Base-by-base conservation (phyloP, 1,140 invertebrate species). In the Saccostrea cuccullata region DNA sequence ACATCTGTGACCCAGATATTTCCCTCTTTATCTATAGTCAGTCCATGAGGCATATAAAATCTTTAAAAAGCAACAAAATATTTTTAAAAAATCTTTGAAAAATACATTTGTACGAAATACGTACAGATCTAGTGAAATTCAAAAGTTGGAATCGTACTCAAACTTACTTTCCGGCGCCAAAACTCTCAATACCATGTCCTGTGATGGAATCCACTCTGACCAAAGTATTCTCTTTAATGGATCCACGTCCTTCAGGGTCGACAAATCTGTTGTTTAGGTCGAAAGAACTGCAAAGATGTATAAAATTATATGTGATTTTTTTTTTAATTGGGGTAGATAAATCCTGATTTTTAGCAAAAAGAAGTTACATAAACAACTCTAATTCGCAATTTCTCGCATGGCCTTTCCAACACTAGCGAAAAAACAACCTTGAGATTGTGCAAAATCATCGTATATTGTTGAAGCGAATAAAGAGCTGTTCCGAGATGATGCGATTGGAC, bases 1-100 rank as follows among this genome's bases (percentile, higher is more conserved):
- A 99, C 98, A 95, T 99, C 98, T 2, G 98, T 99, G 1, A 99
- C 95, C 98, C 98, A 99, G 15, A 97, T 96, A 93, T 99, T 98
- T 64, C 97, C 98, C 89, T 97, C 96, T n/a, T 95, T 94, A 95
- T 99, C 98, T 6, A 99, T 96, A 4, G 97, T 97, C 73, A 99
- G 94, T n/a, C 98, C 98, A 95, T 99, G 98, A 0, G 98, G 98
- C 96, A 99, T 97, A 93, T 98, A 99, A 94, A 99, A 99, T 85
- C 97, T 98, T 92, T 2, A 94, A 94, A 55, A 55, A 55, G 15
- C 1, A 84, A 15, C 12, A 55, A 23, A 0, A 55, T 47, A 84
- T 47, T 17, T 23, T 20, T 20, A 11, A 8, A 6, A 84, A 84
- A 84, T 30, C n/a, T 26, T 20, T 82, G 26, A 20, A 47, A 5